A percentile compares a stretch with the other conserved stretches of the same genome.
These are phyloP conservation scores for Trematocara unimaculatum DNA, from an alignment of 2,113 vertebrate genomes.

Conservation along the genomic window DNA sequence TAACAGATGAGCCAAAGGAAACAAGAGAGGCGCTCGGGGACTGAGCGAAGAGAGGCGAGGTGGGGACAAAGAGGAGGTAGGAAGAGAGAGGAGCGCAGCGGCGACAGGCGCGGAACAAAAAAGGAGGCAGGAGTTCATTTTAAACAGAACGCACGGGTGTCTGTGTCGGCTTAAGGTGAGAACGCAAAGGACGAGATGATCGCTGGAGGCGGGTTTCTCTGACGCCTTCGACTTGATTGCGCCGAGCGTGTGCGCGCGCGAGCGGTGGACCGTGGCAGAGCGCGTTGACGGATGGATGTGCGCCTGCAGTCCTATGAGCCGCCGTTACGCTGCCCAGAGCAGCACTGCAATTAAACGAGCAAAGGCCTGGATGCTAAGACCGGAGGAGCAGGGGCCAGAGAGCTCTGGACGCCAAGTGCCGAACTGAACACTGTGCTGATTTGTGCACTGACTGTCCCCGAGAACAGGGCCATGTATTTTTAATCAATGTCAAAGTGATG, in stretches of 20 bases:
- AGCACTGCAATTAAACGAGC: slow-evolving; percentile 60
- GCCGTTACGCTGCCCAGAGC: slow-evolving; percentile 51
- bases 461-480: slow-evolving; percentile 70
- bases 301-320: slow-evolving; percentile 31
- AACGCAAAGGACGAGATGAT: not conserved
- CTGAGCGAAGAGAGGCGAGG: not conserved
- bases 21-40: slow-evolving; percentile 59
- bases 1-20: slow-evolving; percentile 65
- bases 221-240: slow-evolving; percentile 19
- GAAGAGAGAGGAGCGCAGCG: not conserved
- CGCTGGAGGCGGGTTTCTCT: not conserved
- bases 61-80: not conserved
- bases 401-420: slow-evolving; percentile 18
- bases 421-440: slow-evolving; percentile 59
- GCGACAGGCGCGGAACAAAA: not conserved
- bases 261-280: not conserved
- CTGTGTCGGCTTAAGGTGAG: not conserved
- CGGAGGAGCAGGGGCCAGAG: slow-evolving; percentile 10
- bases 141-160: not conserved
- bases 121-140: not conserved
- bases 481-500: slow-evolving; percentile 74
- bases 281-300: slow-evolving; percentile 44
- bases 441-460: slow-evolving; percentile 59
- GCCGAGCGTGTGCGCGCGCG: not conserved
- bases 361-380: slow-evolving; percentile 27